Percentiles rank a stretch among this genome's conserved stretches.
Conservation (phyloP, 2,797 vertebrate genomes). For the Tarsius wallacei region DNA sequence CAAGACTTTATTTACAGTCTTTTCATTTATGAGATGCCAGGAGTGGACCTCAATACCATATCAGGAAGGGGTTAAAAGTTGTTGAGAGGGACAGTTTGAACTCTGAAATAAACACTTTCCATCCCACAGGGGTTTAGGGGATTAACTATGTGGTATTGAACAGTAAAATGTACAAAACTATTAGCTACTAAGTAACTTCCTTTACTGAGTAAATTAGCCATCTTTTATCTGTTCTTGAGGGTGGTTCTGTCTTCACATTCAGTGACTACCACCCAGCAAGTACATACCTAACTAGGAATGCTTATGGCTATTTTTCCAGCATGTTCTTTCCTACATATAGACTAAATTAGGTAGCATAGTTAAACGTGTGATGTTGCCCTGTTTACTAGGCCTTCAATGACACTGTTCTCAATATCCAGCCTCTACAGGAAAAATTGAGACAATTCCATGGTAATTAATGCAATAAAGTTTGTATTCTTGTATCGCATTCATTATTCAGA, state of each 20-base stretch:
- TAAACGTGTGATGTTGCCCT: neutral
- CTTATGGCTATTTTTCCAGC: neutral
- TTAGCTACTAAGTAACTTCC: neutral
- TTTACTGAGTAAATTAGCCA: neutral
- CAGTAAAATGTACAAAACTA: constrained; percentile 29
- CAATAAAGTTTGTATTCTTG: neutral
- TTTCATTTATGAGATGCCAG: constrained; percentile 9
- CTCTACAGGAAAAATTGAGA: constrained; percentile 3
- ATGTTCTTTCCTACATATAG: neutral
- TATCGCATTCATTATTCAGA: constrained; percentile 31
- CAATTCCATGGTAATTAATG: neutral
- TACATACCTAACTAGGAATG: neutral
- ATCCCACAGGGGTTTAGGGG: neutral
- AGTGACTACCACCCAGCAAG: neutral
- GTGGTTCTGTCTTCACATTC: neutral
- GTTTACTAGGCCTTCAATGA: neutral
- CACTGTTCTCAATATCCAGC: neutral
- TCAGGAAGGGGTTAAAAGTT: neutral
- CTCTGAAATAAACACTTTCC: constrained; percentile 33
- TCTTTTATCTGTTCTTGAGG: neutral
- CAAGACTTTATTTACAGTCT: no score
- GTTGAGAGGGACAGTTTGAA: neutral
- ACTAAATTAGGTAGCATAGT: neutral
- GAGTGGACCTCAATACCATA: neutral
- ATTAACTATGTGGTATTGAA: neutral